Conservation (phyloP, 2,888 invertebrate species). For the Terebella lapidaria region DNA sequence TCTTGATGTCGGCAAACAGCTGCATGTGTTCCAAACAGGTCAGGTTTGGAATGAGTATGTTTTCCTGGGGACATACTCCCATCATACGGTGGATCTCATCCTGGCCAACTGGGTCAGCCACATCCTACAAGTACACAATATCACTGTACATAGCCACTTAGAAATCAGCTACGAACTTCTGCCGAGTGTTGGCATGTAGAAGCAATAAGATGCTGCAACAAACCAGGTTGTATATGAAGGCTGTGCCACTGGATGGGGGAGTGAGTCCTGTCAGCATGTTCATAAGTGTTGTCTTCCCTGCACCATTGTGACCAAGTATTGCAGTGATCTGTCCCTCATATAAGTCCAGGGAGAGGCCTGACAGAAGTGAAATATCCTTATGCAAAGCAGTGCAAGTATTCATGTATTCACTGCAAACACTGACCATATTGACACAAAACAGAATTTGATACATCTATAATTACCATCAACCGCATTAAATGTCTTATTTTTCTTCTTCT, state of each 20-base stretch:
- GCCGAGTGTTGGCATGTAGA: too few relatives aligned
- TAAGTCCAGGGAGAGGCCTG: conserved; percentile 68
- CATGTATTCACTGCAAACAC: too few relatives aligned
- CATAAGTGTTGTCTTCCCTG: conserved; percentile 80
- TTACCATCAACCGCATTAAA: too few relatives aligned
- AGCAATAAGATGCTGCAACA: conserved; percentile 6
- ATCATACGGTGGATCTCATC: conserved; percentile 74
- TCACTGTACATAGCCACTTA: not conserved
- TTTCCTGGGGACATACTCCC: conserved; percentile 82
- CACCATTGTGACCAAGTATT: conserved; percentile 79
- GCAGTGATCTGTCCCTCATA: conserved; percentile 84
- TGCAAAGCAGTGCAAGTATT: too few relatives aligned
- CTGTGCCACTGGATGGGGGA: conserved; percentile 45
- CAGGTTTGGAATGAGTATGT: conserved; percentile 74
- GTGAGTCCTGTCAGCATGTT: conserved; percentile 72
- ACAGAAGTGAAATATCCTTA: too few relatives aligned
- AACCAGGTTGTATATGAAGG: conserved; percentile 45
- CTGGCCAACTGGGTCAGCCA: conserved; percentile 70
- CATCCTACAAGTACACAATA: conserved; percentile 51
- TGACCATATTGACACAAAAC: too few relatives aligned
- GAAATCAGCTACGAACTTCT: not conserved
- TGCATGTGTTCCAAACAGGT: conserved; percentile 75
- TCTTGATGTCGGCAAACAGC: conserved; percentile 78
- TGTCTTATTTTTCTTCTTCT: too few relatives aligned
- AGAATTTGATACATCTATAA: too few relatives aligned